A percentile compares a stretch with the other conserved stretches of the same genome.
phyloP scores from a whole-genome alignment of 2,797 vertebrate species.

The Cygnus olor region DNA sequence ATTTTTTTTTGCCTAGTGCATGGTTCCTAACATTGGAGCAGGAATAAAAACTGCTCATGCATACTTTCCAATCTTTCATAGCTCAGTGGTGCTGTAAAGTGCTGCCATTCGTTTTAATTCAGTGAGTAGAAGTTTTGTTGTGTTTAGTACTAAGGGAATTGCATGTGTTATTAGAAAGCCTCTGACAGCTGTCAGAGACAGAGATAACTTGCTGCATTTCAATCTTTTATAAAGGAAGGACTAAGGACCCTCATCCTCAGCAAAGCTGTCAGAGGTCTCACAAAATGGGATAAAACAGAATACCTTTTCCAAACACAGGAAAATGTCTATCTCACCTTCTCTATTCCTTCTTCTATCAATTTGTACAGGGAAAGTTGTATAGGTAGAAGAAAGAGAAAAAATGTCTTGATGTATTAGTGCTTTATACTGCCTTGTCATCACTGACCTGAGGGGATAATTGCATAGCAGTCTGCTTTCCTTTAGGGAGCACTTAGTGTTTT shows the following conservation, averaged over 20 bases:
- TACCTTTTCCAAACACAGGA: background rate
- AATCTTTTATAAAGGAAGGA: constrained; percentile 10
- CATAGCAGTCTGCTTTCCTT: background rate
- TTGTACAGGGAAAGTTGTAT: background rate
- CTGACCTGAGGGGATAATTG: background rate
- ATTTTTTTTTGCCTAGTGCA: background rate
- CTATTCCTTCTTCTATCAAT: background rate
- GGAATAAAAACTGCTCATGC: constrained; percentile 30
- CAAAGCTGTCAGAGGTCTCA: constrained; percentile 20
- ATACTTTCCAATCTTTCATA: constrained; percentile 46
- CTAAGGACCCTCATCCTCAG: constrained; percentile 9
- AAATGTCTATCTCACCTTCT: background rate
- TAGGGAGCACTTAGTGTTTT: background rate
- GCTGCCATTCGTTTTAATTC: constrained; percentile 1
- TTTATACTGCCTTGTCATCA: background rate
- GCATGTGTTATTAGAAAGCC: constrained; percentile 9
- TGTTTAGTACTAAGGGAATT: constrained; percentile 37
- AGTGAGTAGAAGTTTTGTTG: constrained; percentile 24
- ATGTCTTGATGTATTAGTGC: background rate
- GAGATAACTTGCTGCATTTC: constrained; percentile 15
- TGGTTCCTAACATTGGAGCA: background rate
- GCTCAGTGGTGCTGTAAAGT: background rate
- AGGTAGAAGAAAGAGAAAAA: background rate
- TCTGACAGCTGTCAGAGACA: constrained; percentile 11
- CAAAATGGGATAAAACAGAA: constrained; percentile 23